Base-by-base conservation (phyloP, 2,113 vertebrate genomes). In the Epinephelus moara region DNA sequence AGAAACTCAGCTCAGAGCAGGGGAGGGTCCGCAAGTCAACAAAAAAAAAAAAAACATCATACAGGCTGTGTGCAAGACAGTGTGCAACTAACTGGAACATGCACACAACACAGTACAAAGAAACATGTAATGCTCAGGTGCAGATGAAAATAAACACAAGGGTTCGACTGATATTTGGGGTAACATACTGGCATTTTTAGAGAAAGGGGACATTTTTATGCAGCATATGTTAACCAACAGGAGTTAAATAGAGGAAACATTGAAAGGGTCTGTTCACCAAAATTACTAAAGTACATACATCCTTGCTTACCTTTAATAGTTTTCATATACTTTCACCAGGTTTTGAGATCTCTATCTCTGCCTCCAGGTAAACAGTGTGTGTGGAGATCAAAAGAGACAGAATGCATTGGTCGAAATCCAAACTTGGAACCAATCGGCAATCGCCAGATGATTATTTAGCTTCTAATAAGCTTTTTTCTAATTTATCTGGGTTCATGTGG, bases 1-100 rank as follows among this genome's bases (percentile, higher is more conserved):
- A 87, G 78, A 75, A 82, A 85, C 66, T 79, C 72, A 14, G 81
- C 86, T 83, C 86, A 84, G 95, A 96, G 96, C 93, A 95, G 92
- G 82, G 94, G 88, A 94, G 95, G 96, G 94, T 80, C 81, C 67
- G 17, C 74, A 85, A 89, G 88, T 88, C 76, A 90, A 75, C 66
- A 55, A 67, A 17, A 68, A 67, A 17, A 68, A 42, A 40, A 45
- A 30, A n/a, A 66, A 77, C 37, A 77, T 80, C 75, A 69, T 85
- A 87, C 37, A 6, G 68, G 67, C 33, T 45, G 52, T 52, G 77
- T 70, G 76, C 37, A 84, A 68, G 25, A 72, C 49, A 45, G 80
- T 56, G 70, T 75, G 67, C 73, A 79, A 76, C 76, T 75, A 87
- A 84, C 47, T 87, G 78, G 80, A 90, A 89, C 61, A 62, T 61